Percentiles rank a stretch among this genome's conserved stretches.
Conservation (phyloP, 2,113 vertebrate species). For the Cyprinus carpio region DNA sequence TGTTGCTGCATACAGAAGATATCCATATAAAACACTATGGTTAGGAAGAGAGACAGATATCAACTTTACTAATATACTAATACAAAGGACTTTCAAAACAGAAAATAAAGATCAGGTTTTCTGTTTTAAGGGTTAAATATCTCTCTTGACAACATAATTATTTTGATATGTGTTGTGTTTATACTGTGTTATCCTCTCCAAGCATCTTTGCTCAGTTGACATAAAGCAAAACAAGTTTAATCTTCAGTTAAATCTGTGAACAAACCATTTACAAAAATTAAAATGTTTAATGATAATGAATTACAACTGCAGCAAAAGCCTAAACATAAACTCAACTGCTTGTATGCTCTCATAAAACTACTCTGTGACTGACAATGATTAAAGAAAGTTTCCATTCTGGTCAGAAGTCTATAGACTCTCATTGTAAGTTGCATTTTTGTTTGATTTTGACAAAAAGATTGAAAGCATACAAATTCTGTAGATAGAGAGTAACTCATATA, state of each 20-base stretch:
- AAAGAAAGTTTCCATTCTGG: background rate
- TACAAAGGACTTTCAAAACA: constrained; percentile 8
- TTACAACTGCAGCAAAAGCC: background rate
- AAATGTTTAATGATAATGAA: background rate
- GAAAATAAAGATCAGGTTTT: constrained; percentile 27
- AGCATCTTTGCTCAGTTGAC: constrained; percentile 41
- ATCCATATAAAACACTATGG: background rate
- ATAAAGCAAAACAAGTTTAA: constrained; percentile 62
- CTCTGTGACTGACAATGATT: background rate
- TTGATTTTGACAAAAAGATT: no score
- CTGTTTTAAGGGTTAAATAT: background rate
- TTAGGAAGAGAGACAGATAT: background rate
- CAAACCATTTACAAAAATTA: constrained; percentile 18
- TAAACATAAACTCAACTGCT: background rate
- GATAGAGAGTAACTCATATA: no score
- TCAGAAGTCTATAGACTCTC: background rate
- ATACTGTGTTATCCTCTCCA: background rate
- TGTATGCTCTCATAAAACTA: background rate
- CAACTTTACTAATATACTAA: background rate
- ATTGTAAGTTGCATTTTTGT: background rate
- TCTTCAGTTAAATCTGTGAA: constrained; percentile 9
- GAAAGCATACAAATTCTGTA: no score
- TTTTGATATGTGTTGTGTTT: background rate
- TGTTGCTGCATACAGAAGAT: background rate
- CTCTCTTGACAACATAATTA: background rate